Base-by-base conservation (phyloP, 2,113 vertebrate species). In the Apaloderma vittatum region DNA sequence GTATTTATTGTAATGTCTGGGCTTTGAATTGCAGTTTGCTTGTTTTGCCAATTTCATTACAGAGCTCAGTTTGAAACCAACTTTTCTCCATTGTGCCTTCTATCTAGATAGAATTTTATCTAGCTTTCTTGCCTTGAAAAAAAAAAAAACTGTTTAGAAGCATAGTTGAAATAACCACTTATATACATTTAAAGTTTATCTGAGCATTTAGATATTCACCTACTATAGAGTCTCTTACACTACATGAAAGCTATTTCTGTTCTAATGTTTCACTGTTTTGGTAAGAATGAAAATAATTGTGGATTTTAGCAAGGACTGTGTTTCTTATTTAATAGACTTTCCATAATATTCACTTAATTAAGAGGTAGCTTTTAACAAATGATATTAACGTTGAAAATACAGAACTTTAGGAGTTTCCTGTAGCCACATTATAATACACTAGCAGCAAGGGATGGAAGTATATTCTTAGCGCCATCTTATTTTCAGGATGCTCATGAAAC, bases 401-500 rank as follows among this genome's bases (percentile, higher is more conserved):
- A 40, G n/a, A 77, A 58, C 27, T 6, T 46, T 19, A 59, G 30
- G n/a, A 89, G 3, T 89, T 81, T 87, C 70, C 73, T 26, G 14
- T 58, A 51, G 52, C 24, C 43, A 36, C 55, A 65, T 72, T 75
- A 48, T 2, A 0, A 45, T 57, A 76, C 9, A 70, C 21, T 18
- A 65, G 6, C 45, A 63, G 55, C 1, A 20, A 92, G 66, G 6
- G 24, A 51, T 24, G 26, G 32, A 95, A 54, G 27, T 9, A 43
- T 70, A 57, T 88, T 92, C 78, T 71, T 82, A 58, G 48, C 43
- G n/a, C 40, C 88, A 36, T 76, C 40, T 88, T 82, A 93, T 96
- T 86, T 91, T 95, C 90, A 96, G 72, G 55, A 88, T 89, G 46
- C 40, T 96, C 91, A 75, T 73, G 30, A 94, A 96, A 95, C 91